phyloP scores from a whole-genome alignment of 2,888 invertebrate genomes.

The Asteroscopus sphinx region DNA sequence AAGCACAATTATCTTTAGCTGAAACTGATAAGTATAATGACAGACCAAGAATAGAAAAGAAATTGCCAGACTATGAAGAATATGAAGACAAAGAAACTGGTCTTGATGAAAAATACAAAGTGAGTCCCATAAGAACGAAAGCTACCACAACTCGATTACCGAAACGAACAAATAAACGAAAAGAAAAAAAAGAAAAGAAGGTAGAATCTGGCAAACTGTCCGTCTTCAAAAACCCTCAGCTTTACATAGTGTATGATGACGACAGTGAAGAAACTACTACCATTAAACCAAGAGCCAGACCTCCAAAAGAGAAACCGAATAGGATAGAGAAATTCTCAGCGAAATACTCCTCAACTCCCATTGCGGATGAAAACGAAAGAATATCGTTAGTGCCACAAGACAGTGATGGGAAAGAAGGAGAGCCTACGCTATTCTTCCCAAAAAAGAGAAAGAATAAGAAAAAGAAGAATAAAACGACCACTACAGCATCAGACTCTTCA shows the following conservation, averaged over 20 bases:
- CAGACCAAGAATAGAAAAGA: slow-evolving; percentile 39
- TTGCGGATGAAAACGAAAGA: slow-evolving; percentile 64
- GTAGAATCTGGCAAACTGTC: slow-evolving; percentile 72
- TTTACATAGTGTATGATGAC: slow-evolving; percentile 74
- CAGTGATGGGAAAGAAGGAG: slow-evolving; percentile 65
- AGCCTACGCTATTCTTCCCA: slow-evolving; percentile 81
- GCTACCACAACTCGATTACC: slow-evolving; percentile 46
- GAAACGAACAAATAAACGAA: slow-evolving; percentile 46
- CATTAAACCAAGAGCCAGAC: slow-evolving; percentile 30
- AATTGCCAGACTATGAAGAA: slow-evolving; percentile 73
- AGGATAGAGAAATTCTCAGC: slow-evolving; percentile 60
- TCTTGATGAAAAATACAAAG: slow-evolving; percentile 73
- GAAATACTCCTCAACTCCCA: slow-evolving; percentile 53
- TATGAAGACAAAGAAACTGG: slow-evolving; percentile 69
- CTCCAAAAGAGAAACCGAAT: not conserved
- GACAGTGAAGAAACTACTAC: slow-evolving; percentile 61
- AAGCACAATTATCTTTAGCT: slow-evolving; percentile 46
- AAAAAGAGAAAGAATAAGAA: slow-evolving; percentile 72
- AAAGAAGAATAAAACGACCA: slow-evolving; percentile 58
- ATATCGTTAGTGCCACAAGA: slow-evolving; percentile 79
- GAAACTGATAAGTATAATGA: slow-evolving; percentile 68
- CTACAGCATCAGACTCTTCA: slow-evolving; percentile 56
- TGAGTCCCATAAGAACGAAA: slow-evolving; percentile 53
- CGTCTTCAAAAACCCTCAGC: slow-evolving; percentile 78
- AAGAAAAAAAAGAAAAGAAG: slow-evolving; percentile 57